phyloP scores from a whole-genome alignment of 2,797 vertebrate genomes.

The Psittacula derbiana region DNA sequence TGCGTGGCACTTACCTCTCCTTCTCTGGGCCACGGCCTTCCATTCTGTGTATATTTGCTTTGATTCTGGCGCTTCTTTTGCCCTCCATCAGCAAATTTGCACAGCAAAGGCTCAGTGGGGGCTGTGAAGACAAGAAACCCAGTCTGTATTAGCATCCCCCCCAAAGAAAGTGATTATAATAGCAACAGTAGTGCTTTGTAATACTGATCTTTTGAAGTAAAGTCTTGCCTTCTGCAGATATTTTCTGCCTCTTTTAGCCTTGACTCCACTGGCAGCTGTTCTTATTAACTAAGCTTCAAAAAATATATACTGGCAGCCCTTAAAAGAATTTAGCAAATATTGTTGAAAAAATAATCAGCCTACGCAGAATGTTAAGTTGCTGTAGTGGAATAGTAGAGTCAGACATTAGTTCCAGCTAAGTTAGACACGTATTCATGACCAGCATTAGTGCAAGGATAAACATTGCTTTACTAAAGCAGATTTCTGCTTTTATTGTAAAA shows the following conservation, averaged over 20 bases:
- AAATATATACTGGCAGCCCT: constrained; percentile 78
- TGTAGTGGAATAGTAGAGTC: constrained; percentile 73
- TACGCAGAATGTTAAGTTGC: constrained; percentile 81
- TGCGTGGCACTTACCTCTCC: constrained; percentile 86
- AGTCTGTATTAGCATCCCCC: constrained; percentile 71
- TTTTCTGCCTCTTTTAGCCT: constrained; percentile 62
- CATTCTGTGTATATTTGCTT: constrained; percentile 96
- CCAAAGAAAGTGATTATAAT: constrained; percentile 64
- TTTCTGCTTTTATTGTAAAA: constrained; percentile 27
- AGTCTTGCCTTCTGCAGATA: constrained; percentile 71
- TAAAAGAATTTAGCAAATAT: constrained; percentile 83
- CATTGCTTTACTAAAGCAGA: constrained; percentile 30
- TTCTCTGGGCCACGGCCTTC: constrained; percentile 94
- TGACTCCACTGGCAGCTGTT: constrained; percentile 76
- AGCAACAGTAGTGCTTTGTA: constrained; percentile 69
- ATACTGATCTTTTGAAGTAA: constrained; percentile 76
- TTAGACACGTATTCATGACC: constrained; percentile 70
- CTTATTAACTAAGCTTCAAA: constrained; percentile 72
- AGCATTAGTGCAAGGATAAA: constrained; percentile 53
- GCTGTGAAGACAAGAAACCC: constrained; percentile 84
- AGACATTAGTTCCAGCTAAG: constrained; percentile 68
- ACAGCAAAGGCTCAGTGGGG: constrained; percentile 95
- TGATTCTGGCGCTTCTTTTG: constrained; percentile 98
- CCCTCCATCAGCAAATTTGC: constrained; percentile 97
- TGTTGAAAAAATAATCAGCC: constrained; percentile 86